Evolutionary conservation across 2,797 vertebrate genomes (phyloP), one percentile per base, ranked within the genome.

Genomic region (Arremon aurantiirostris): DNA sequence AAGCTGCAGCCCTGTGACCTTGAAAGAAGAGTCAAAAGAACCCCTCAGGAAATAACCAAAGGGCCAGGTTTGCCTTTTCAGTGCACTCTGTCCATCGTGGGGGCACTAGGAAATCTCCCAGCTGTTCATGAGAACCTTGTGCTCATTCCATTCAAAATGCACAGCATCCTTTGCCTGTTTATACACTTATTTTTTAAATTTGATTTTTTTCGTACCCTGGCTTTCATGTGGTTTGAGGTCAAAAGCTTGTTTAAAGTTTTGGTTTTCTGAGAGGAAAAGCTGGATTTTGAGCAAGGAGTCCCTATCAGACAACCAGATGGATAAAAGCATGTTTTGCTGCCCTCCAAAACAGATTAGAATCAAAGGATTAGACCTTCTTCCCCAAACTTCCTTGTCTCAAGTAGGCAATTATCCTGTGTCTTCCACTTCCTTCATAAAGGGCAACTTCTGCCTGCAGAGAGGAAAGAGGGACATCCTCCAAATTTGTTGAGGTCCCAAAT

Each of bases 81-180:
- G 28, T 42, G 37, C 7, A 2, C 47, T 46, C 35, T 42, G 42
- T n/a, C n/a, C 10, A 1, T 4, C 2, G 1, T 22, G 35, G 1
- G 20, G 35, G 78, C 81, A 46, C 42, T 12, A 20, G 21, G 37
- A 75, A 46, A 21, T 6, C 60, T 60, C 82, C 63, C 53, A 69
- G 28, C 42, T 65, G 6, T 12, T 57, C 44, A 13, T 2, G 30
- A n/a, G 41, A 50, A 39, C 44, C 27, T 34, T 27, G 7, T 0
- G 7, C 50, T 68, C 27, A 18, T 50, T 39, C 64, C 32, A n/a
- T 50, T 42, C 64, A 27, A 27, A 72, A 55, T 1, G 3, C 39
- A 34, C 14, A 23, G 3, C 11, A 28, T 23, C 2, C 30, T n/a
- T 13, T 11, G 20, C 37, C 49, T 39, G 5, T 35, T 88, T 15